Evolutionary conservation across 2,888 invertebrate genomes (phyloP), one percentile per base, ranked within the genome.

Genomic region (Zygogramma bicolorata): DNA sequence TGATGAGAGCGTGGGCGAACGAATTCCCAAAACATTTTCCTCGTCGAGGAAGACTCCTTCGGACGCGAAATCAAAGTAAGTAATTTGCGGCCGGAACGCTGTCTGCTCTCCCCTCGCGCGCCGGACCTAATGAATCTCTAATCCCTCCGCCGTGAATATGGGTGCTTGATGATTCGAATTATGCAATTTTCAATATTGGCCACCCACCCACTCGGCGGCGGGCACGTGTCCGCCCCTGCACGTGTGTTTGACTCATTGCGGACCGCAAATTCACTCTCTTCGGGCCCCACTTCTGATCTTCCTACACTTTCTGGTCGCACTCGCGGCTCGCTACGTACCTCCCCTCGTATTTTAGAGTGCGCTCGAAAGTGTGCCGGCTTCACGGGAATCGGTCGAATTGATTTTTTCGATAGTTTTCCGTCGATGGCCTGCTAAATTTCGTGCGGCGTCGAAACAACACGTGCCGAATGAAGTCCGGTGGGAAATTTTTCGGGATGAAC

Each of bases 151-250:
- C 63, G 71, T 79, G 82, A 83, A 83, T 82, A 83, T 82, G 82
- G 81, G 80, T 79, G 82, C 84, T 84, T 85, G 85, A 86, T 85
- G 86, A 86, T 86, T 85, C 87, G 86, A 87, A 88, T 88, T 88
- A 88, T 88, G 88, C 87, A 88, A 88, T 88, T 88, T 88, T 87
- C 87, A 87, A 88, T 87, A 87, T 87, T 87, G 87, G 86, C 87
- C 88, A 87, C 88, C 88, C 87, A 87, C 86, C 87, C n/a, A n/a
- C n/a, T n/a, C n/a, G n/a, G n/a, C n/a, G n/a, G n/a, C 83, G 81
- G 87, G 81, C 88, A 88, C 88, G 88, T 88, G 88, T 82, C 86
- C 88, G 85, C 87, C 87, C 85, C 83, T 81, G 85, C 87, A 88
- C 87, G 87, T 88, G 87, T 87, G 86, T 87, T 87, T 87, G 87